Evolutionary conservation across 2,113 vertebrate genomes (phyloP), one percentile per base, ranked within the genome.

Genomic region (Cyprinus carpio): DNA sequence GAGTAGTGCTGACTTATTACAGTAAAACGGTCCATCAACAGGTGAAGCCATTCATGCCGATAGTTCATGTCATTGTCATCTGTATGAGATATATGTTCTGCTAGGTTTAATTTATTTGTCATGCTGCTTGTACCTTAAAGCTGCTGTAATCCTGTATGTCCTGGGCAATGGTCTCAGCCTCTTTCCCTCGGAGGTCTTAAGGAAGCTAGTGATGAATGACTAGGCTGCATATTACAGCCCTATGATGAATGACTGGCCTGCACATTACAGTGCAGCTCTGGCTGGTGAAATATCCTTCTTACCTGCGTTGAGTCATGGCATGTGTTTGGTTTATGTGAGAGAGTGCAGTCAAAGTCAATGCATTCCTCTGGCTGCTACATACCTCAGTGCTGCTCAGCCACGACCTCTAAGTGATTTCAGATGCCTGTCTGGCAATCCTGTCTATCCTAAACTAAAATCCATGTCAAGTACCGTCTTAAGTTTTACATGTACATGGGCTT

Each of bases 311-410:
- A 80, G 43, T 80, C 77, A 62, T 16, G 13, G n/a, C 81, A 67
- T 72, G 43, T 75, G 67, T 88, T 51, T 43, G 62, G 20, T 60
- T 88, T 79, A 80, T 71, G 46, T 43, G 23, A 78, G 34, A 62
- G 18, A 74, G n/a, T 51, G 18, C 11, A 81, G 31, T 72, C 72
- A 77, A 49, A 82, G 31, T 84, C 79, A 87, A 5, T 86, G 77
- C 62, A 69, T 79, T 79, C 58, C 34, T 56, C 46, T 80, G 75
- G 29, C 79, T 56, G 13, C 27, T 31, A 56, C 58, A 84, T 86
- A 81, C 84, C 81, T 76, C 58, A 64, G 67, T n/a, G 49, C 60
- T 84, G 29, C 81, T 87, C 84, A 86, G 77, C 77, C 81, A 69
- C 25, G 43, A 8, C 46, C 60, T 75, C 49, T 81, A 72, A 81